Conservation (phyloP, 1,140 invertebrate species). For the Lucilia cuprina region DNA sequence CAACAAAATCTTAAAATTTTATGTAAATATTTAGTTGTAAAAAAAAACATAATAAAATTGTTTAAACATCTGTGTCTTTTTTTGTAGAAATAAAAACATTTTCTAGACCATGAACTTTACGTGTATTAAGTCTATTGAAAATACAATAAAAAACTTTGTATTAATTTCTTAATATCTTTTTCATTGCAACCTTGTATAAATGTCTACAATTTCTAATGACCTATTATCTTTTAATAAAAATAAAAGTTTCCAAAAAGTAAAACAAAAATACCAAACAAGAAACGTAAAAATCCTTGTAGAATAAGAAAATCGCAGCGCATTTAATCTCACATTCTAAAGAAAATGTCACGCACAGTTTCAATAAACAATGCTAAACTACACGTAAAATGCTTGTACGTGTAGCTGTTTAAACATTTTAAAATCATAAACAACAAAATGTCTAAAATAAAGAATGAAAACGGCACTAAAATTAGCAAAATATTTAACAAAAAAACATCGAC, state of each 20-base stretch:
- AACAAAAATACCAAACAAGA: not conserved
- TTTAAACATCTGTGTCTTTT: not conserved
- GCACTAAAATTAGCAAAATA: not conserved
- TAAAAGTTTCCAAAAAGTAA: not conserved
- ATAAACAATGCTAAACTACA: constrained; percentile 29
- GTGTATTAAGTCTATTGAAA: not conserved
- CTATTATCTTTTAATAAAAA: not conserved
- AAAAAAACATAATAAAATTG: not conserved
- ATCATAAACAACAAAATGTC: constrained; percentile 21
- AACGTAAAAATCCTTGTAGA: not conserved
- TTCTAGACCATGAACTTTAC: not conserved
- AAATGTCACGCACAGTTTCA: constrained; percentile 23
- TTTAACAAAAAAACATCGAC: not conserved
- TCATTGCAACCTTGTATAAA: not conserved
- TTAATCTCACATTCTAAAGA: not conserved
- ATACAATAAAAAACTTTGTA: not conserved
- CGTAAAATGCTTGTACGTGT: constrained; percentile 27
- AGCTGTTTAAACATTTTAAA: constrained; percentile 17
- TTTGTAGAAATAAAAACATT: not conserved
- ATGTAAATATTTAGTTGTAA: too few species aligned
- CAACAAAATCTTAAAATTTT: too few species aligned
- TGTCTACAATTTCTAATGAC: not conserved
- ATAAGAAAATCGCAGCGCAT: not conserved
- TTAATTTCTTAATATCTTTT: not conserved
- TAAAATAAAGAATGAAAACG: not conserved